Base-by-base conservation (phyloP, 2,113 vertebrate species). In the Syngnathoides biaculeatus region DNA sequence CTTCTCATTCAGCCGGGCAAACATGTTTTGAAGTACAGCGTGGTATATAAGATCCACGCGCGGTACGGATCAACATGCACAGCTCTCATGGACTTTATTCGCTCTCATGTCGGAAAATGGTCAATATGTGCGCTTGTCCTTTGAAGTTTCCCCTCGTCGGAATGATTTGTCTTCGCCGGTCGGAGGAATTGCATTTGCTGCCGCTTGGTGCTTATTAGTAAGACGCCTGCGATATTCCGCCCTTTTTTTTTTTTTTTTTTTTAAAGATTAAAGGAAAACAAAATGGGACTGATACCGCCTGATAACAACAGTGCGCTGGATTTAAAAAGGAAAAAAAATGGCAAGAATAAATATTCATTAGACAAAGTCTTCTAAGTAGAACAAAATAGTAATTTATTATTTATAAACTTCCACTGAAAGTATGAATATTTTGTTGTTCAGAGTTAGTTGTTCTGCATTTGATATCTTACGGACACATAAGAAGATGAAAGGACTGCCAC, bases 241-340 rank as follows among this genome's bases (percentile, higher is more conserved):
- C 69, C 13, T 74, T 73, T 84, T 80, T 80, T 80, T 30, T 52
- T 12, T 52, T 52, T 52, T 22, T 52, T n/a, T n/a, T n/a, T n/a
- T n/a, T n/a, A n/a, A n/a, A 85, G 84, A 89, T 86, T 84, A 87
- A 87, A 89, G 82, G 75, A 71, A 77, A 76, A 73, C 60, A 74
- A 81, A 86, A 80, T 73, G 59, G 64, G 62, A 57, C 76, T 68
- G 79, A 80, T 82, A 69, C 64, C 58, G 53, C 64, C 73, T 69
- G 72, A 77, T 79, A 81, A 70, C 65, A 63, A 72, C 63, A 64
- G 69, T n/a, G 27, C n/a, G 11, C 56, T 76, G 30, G 30, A 68
- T 52, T 64, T 58, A 9, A 66, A 65, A 67, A 70, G 50, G 8
- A 5, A 3, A 30, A 17, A 55, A 57, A 57, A 57, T 57, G 55